These are phyloP conservation scores for Panonychus citri DNA, from an alignment of 1,140 invertebrate species.

Conservation along the genomic window DNA sequence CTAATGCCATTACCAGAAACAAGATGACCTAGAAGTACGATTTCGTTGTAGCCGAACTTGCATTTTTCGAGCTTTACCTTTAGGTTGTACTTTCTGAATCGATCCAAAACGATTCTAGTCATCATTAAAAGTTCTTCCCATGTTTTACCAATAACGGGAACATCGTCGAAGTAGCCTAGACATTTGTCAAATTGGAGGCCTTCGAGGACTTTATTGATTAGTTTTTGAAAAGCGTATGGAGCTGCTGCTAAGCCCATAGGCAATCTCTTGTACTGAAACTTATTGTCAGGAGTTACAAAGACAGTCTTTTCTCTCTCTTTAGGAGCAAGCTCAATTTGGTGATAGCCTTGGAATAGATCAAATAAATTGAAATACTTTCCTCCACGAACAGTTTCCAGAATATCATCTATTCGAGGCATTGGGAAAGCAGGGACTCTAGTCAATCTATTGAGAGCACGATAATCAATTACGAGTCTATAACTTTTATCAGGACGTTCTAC, in stretches of 20 bases:
- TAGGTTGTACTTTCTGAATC: too few relatives aligned
- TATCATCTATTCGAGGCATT: slow-evolving; percentile 21
- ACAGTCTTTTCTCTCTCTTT: slow-evolving; percentile 21
- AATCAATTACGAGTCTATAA: slow-evolving; percentile 2
- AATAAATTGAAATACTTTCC: neutral
- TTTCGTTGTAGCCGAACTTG: too few relatives aligned
- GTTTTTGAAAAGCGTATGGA: neutral
- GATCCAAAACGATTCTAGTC: too few relatives aligned
- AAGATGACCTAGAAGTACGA: too few relatives aligned
- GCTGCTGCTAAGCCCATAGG: slow-evolving; percentile 4
- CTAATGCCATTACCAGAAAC: too few relatives aligned
- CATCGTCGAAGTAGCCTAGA: neutral
- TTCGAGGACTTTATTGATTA: too few relatives aligned
- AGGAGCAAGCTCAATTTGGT: neutral
- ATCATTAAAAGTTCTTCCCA: too few relatives aligned
- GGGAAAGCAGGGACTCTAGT: slow-evolving; percentile 21
- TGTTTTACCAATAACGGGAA: too few relatives aligned
- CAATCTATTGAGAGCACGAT: slow-evolving; percentile 21
- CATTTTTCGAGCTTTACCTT: too few relatives aligned
- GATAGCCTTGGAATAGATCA: neutral
- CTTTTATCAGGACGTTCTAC: slow-evolving; percentile 1
- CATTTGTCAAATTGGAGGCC: too few relatives aligned
- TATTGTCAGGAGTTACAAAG: slow-evolving; percentile 16
- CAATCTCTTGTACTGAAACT: slow-evolving; percentile 19
- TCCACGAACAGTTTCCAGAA: slow-evolving; percentile 23